Evolutionary conservation across 2,113 vertebrate genomes (phyloP).

Genomic region (Cyanocitta stelleri): DNA sequence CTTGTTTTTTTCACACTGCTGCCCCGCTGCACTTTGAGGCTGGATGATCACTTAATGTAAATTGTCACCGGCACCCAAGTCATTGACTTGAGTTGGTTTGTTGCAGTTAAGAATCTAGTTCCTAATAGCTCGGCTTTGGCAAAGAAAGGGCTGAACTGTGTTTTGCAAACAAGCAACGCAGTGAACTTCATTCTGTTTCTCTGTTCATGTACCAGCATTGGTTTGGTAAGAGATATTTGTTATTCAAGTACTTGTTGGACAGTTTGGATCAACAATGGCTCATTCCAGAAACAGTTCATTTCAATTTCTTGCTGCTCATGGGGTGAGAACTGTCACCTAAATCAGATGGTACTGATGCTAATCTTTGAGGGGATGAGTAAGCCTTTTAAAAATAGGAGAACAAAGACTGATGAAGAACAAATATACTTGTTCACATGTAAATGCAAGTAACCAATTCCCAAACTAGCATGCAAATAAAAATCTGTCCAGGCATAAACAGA

Average conservation of each 20-base stretch:
- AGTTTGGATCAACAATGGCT: conserved; percentile 54
- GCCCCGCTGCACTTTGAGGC: background rate
- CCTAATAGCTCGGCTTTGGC: conserved; percentile 2
- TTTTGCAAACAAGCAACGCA: conserved; percentile 50
- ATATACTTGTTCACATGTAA: conserved; percentile 44
- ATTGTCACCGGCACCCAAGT: background rate
- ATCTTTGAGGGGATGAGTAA: conserved; percentile 45
- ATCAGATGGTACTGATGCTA: conserved; percentile 52
- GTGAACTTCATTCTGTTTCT: conserved; percentile 45
- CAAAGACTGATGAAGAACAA: conserved; percentile 40
- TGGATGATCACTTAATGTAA: background rate
- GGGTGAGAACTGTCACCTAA: conserved; percentile 57
- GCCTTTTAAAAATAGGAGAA: conserved; percentile 54
- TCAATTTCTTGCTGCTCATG: conserved; percentile 46
- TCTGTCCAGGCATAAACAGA: background rate
- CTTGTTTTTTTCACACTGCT: background rate
- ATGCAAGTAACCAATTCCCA: background rate
- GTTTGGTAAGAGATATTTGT: conserved; percentile 59
- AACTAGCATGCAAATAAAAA: background rate
- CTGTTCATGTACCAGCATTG: conserved; percentile 39
- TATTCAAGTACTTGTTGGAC: conserved; percentile 57
- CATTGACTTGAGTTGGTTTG: background rate
- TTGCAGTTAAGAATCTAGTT: background rate
- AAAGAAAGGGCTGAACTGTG: conserved; percentile 24
- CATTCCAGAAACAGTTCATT: conserved; percentile 58